Conservation (phyloP, 2,113 vertebrate species). For the western clawed frog (Xenopus tropicalis) region DNA sequence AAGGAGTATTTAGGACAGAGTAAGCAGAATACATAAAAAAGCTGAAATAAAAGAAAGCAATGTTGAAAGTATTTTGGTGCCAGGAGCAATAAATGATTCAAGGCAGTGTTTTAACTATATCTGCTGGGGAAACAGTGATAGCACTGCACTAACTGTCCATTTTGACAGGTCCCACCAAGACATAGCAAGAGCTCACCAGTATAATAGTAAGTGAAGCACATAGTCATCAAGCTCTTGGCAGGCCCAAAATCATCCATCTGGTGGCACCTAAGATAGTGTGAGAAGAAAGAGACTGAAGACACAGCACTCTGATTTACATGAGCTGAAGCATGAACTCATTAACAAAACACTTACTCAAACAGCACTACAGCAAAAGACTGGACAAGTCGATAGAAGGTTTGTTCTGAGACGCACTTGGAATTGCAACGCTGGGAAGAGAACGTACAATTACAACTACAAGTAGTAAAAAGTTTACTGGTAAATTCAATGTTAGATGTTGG, state of each 20-base stretch:
- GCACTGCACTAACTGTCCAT: neutral
- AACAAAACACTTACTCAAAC: constrained; percentile 82
- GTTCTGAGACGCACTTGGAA: constrained; percentile 90
- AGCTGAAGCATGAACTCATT: neutral
- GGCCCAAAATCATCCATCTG: constrained; percentile 96
- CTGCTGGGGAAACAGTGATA: neutral
- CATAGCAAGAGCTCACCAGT: constrained; percentile 67
- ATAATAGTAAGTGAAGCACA: constrained; percentile 97
- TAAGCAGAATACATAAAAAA: too few species aligned
- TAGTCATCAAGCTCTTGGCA: constrained; percentile 97
- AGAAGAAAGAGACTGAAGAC: fast-evolving
- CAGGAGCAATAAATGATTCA: neutral
- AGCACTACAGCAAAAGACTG: constrained; percentile 94
- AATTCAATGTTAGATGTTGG: too few species aligned
- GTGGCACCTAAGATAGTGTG: constrained; percentile 72
- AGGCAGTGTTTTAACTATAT: neutral
- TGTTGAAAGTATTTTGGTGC: neutral
- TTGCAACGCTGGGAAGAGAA: constrained; percentile 83
- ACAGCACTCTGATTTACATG: fast-evolving
- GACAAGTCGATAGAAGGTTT: constrained; percentile 95
- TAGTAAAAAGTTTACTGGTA: too few species aligned
- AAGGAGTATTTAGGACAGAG: too few species aligned
- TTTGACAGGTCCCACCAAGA: neutral
- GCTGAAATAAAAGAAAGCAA: neutral
- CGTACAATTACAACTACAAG: too few species aligned